Base-by-base conservation (phyloP, 2,888 invertebrate genomes). In the Amiota mariae region DNA sequence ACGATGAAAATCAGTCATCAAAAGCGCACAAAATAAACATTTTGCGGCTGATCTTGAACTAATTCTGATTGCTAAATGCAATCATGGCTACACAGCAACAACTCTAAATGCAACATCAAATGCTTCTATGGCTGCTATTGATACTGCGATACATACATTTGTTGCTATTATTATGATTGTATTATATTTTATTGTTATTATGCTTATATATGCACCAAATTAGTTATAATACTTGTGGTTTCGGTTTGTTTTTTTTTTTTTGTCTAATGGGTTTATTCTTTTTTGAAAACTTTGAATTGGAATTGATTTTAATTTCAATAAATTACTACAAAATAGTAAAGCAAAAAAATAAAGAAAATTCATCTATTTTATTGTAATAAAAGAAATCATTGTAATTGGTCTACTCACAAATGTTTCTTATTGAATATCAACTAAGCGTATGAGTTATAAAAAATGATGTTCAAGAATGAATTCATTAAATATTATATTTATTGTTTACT, bases 21-120 rank as follows among this genome's bases (percentile, higher is more conserved):
- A 36, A 15, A 54, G 46, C 57, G n/a, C 63, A 12, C 18, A 46
- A 46, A 70, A 54, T n/a, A 79, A 75, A 72, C 75, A 74, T 76
- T 74, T 76, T 78, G 83, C 79, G 71, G 79, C 76, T 84, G 84
- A 84, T 84, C 84, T 84, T 84, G 86, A 84, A 82, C 84, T 81
- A 85, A 84, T 85, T 85, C 80, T 82, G 78, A 81, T 79, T 77
- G 84, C 82, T 82, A 84, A 82, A 79, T 78, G 84, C 73, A 73
- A 20, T 15, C 18, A 18, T 59, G 10, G 59, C 20, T 20, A 36
- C 36, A 36, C 36, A 36, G 36, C 36, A 36, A 36, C 36, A 36
- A 36, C 36, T 36, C 36, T 20, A 18, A 12, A 18, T 59, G 59
- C 59, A 54, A n/a, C 54, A 15, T 15, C 59, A 59, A 49, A 20